Evolutionary conservation across 1,140 invertebrate genomes (phyloP).

Genomic region (Linepithema humile): DNA sequence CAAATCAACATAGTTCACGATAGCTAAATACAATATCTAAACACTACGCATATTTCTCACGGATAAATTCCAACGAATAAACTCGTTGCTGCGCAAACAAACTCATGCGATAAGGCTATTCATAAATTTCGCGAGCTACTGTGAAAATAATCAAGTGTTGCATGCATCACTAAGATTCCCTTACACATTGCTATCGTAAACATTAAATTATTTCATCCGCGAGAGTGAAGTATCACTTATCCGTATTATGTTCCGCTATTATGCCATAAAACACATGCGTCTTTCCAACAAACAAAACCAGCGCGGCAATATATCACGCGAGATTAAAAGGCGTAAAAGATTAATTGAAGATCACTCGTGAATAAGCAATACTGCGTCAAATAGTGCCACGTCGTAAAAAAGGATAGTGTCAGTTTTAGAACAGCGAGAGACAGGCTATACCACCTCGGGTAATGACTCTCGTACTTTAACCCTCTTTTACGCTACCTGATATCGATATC

Average conservation of each 20-base stretch:
- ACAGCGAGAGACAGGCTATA: not conserved
- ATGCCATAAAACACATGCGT: not conserved
- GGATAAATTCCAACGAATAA: not conserved
- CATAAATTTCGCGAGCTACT: not conserved
- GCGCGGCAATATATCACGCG: not conserved
- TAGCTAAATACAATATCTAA: not conserved
- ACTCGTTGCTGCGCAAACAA: not conserved
- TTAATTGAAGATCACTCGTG: conserved; percentile 29
- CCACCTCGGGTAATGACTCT: not conserved
- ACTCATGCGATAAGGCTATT: not conserved
- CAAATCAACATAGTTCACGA: not conserved
- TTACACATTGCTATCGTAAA: too few species aligned
- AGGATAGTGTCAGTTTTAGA: conserved; percentile 31
- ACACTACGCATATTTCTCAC: not conserved
- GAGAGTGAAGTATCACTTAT: not conserved
- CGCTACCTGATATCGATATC: conserved; percentile 28
- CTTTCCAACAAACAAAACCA: not conserved
- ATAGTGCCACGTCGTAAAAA: conserved; percentile 6
- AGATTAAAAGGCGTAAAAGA: conserved; percentile 16
- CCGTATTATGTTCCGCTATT: not conserved
- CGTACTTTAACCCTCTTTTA: conserved; percentile 18
- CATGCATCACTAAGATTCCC: not conserved
- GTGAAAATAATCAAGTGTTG: too few species aligned
- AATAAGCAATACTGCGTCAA: not conserved
- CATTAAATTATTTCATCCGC: not conserved